Base-by-base conservation (phyloP, 1,140 invertebrate genomes). In the Philotrypesis tridentata region DNA sequence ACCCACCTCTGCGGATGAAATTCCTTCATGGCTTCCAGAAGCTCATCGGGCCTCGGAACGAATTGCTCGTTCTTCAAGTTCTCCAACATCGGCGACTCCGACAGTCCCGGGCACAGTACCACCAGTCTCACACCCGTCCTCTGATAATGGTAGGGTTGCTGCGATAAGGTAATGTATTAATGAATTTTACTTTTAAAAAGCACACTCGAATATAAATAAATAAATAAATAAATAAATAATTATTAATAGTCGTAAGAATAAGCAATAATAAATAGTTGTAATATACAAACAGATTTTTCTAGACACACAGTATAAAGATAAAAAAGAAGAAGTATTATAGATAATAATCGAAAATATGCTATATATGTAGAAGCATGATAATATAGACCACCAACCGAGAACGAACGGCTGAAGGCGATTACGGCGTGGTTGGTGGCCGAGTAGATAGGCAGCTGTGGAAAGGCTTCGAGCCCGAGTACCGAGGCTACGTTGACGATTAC, bases 341-440 rank as follows among this genome's bases (percentile, higher is more conserved):
- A 55, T 4, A 73, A 73, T n/a, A n/a, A 9, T 8, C 40, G 11
- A 72, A 23, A 25, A 55, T n/a, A n/a, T n/a, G n/a, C n/a, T n/a
- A n/a, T n/a, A 27, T 27, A 23, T 27, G 71, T 5, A 29, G 5
- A 29, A 27, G 17, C 23, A 1, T n/a, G 14, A 65, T 31, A 70
- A 37, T 37, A 23, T 17, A 33, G n/a, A 17, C 21, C 21, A 78
- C 85, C 82, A 75, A 89, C 89, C 9, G 90, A 91, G 63, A 89
- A 92, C 17, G 92, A 92, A 72, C 90, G 87, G 60, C 90, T 92
- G 80, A 92, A 88, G n/a, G 92, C 92, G 55, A 93, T 84, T 2
- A 93, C 90, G 5, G 92, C 92, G 84, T 93, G 91, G 85, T 93
- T 94, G 0, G 92, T 92, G 14, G 89, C 92, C 5, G 86, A 85